Evolutionary conservation across 2,113 vertebrate genomes (phyloP), one percentile per base, ranked within the genome.

Genomic region (Myrmophylax atrothorax): DNA sequence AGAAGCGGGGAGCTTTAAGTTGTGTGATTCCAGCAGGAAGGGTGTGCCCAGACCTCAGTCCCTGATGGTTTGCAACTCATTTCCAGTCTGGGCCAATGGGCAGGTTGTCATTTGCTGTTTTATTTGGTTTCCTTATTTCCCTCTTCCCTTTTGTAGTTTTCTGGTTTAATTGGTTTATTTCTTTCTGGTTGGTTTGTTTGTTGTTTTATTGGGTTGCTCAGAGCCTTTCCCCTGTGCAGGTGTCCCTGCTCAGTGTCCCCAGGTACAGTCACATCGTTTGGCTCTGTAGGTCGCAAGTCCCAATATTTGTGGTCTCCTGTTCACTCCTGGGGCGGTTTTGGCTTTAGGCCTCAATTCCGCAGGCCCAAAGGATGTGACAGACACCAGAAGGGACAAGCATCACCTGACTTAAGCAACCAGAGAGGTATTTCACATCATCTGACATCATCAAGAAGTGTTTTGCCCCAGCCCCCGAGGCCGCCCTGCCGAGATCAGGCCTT

Each of bases 181-280:
- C 37, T 62, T 40, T 13, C 8, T 66, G 26, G 42, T 16, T 31
- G 37, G 3, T 14, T 18, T 42, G 66, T 66, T 59, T 59, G 14
- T 33, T 82, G 37, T n/a, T 82, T 67, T 59, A 14, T 14, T 50
- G 19, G 19, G 19, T 50, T 46, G n/a, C 28, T 58, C 49, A 18
- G 12, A 53, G 67, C 33, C n/a, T 33, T 78, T 77, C 44, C 84
- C 8, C 44, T 47, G 2, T 6, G 22, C 68, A 33, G 60, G 66
- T 33, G 25, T 72, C 62, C 13, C 38, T 72, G 13, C 58, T 44
- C 8, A 3, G 33, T 63, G 31, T 72, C 38, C 75, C 58, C 44
- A 58, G 12, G 62, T 35, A 18, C 38, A 28, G 35, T 18, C 26
- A 24, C 25, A 37, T 62, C 0, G 0, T 29, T 73, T 46, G 31